Evolutionary conservation across 2,888 invertebrate species (phyloP), one percentile per base, ranked within the genome.

Genomic region (Andrena bucephala): DNA sequence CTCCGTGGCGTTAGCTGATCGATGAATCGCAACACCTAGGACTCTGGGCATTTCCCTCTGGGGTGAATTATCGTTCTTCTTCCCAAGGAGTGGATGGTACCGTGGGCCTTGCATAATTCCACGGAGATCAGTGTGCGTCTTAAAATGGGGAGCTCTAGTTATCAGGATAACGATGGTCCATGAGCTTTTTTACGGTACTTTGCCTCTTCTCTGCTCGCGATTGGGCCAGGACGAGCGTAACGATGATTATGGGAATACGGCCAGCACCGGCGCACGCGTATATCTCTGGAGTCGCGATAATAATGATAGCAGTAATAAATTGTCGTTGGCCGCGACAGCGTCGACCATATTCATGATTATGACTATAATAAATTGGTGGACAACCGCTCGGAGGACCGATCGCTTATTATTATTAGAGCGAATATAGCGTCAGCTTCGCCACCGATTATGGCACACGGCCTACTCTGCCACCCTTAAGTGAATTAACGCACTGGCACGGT

Each of bases 321-420:
- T 85, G 83, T 71, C 81, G 85, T 77, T 71, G 72, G 68, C 73
- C 72, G 81, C 74, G 85, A 83, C 85, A 81, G 79, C 79, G 57
- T 67, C 74, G 70, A 80, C 69, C 80, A 50, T 69, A 79, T 85
- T 85, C 78, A 72, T 42, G 87, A 77, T 87, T 87, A 87, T 74
- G 85, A 85, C 63, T 81, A 76, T 85, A 87, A 87, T 87, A 87
- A 87, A 87, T 87, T 87, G 81, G 83, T 60, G 73, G 74, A 81
- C 77, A 75, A 86, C 86, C 82, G 77, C 82, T 72, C 57, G 73
- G 66, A 54, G 81, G 77, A 81, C 77, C 83, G 81, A 87, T 85
- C 78, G 83, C 85, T 87, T 83, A 85, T 87, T 85, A 87, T 87
- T 83, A 78, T 71, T 83, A 73, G 66, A 73, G 83, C 77, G 74